Evolutionary conservation across 2,113 vertebrate species (phyloP), one percentile per base, ranked within the genome.

Genomic region (Ictalurus furcatus): DNA sequence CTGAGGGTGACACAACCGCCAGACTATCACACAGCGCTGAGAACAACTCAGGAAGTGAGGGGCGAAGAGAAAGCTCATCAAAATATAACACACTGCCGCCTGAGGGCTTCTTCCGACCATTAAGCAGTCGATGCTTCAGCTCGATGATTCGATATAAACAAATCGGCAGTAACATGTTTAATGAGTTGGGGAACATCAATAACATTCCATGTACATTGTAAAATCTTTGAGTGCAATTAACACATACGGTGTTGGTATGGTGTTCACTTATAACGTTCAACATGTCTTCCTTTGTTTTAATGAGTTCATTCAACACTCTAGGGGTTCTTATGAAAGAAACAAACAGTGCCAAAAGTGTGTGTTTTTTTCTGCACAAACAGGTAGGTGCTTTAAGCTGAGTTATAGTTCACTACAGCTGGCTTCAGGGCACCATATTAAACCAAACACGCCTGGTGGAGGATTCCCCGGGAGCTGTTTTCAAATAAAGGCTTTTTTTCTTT

Each of bases 111-210:
- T 85, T 67, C 44, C 73, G 23, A 44, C 69, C 88, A 88, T 86
- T 71, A 84, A 86, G 58, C 13, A 79, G 88, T 88, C 88, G 56
- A 91, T 88, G 44, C 16, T n/a, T 54, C 37, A 59, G 85, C 76
- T 81, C 84, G 28, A 44, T 81, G 80, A 25, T 79, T 81, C 63
- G 56, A 71, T 89, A 58, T 21, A 85, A 54, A 44, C 59, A 59
- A 63, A 81, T 16, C 3, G 78, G n/a, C 44, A 83, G 56, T 67
- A 63, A 87, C 74, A 67, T 17, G 69, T 85, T 85, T 54, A 79
- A 91, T 89, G 61, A 86, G 56, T n/a, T 34, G 21, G 19, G 61
- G 73, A 58, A 85, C 23, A 61, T 84, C 73, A 58, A 85, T 85
- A 44, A 23, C 44, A 59, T 44, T 37, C 9, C 19, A 69, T n/a